Conservation (phyloP, 2,797 vertebrate genomes). For the Gymnothorax reevesii region DNA sequence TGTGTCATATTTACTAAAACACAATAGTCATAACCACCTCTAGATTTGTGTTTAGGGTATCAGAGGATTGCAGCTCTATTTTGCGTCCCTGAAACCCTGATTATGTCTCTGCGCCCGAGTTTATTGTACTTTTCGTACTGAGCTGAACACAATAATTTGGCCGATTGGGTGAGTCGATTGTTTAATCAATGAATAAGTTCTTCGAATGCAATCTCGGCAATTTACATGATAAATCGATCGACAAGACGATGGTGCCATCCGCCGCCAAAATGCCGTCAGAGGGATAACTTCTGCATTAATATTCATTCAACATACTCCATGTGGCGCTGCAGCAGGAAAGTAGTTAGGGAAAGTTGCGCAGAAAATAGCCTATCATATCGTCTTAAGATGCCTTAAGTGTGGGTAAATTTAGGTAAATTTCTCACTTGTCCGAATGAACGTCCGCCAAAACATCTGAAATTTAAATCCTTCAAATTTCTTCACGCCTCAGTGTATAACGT, state of each 20-base stretch:
- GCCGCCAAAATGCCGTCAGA: no score
- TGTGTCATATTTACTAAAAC: not conserved
- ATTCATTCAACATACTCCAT: not conserved
- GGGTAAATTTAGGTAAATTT: not conserved
- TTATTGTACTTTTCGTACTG: not conserved
- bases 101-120: not conserved
- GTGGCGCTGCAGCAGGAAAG: conserved; percentile 19
- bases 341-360: conserved; percentile 58
- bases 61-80: not conserved
- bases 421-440: not conserved
- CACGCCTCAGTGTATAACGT: not conserved
- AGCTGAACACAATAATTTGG: not conserved
- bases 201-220: no score
- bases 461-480: not conserved
- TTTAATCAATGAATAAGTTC: not conserved
- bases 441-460: not conserved
- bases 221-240: no score
- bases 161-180: not conserved
- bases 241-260: not conserved
- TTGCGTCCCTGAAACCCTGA: not conserved
- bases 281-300: no score
- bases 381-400: conserved; percentile 47
- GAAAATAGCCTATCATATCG: conserved; percentile 59
- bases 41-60: not conserved
- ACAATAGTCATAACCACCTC: not conserved